A percentile compares a stretch with the other conserved stretches of the same genome.
Conservation (phyloP, 2,888 invertebrate species). For the Atrina japonica region DNA sequence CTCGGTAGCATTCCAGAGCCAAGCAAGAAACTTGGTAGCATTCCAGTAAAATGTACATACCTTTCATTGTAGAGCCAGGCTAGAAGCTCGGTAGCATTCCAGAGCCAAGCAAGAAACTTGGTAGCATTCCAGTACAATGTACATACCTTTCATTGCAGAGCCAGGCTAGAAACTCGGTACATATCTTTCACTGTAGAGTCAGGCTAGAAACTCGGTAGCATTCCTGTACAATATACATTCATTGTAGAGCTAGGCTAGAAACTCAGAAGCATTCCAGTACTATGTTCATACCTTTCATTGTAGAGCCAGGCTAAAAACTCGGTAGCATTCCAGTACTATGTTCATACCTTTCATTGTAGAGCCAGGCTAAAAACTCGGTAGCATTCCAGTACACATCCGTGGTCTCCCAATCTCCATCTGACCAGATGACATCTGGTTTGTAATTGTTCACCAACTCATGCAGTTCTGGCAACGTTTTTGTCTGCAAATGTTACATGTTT, state of each 20-base stretch:
- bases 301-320: conserved; percentile 19
- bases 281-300: conserved; percentile 11
- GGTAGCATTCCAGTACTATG: conserved; percentile 18
- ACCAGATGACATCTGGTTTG: conserved; percentile 79
- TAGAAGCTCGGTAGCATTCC: not conserved
- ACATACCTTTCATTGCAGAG: not conserved
- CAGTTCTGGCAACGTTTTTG: conserved; percentile 84
- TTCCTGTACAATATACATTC: not conserved
- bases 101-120: not conserved
- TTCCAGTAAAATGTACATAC: not conserved
- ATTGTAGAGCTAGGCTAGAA: not conserved
- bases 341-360: conserved; percentile 79
- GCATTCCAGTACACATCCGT: conserved; percentile 82
- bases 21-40: not conserved
- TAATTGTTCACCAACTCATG: conserved; percentile 83
- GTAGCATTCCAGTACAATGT: not conserved
- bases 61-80: conserved; percentile 13
- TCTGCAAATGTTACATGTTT: too few species aligned
- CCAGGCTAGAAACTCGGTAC: not conserved
- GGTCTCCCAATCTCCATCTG: conserved; percentile 89
- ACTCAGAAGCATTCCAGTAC: not conserved
- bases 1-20: not conserved
- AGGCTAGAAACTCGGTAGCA: not conserved
- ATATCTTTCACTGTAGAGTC: not conserved
- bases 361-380: conserved; percentile 79